Percentiles rank a stretch among this genome's conserved stretches.
Evolutionary conservation across 1,140 invertebrate genomes (phyloP).

Genomic region (Papilio polytes): DNA sequence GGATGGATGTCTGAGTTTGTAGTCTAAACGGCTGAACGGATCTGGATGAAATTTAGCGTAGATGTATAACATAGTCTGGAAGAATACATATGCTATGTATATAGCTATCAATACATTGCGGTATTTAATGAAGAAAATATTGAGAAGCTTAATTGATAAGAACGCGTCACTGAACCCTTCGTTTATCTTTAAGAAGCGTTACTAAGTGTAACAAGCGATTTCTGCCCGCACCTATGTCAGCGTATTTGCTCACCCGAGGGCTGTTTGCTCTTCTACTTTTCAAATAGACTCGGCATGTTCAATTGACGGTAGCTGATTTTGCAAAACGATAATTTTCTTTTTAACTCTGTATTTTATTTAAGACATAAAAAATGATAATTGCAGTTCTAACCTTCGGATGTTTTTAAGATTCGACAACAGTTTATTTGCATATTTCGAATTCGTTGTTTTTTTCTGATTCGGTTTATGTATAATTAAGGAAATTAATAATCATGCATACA

Average conservation of each 20-base stretch:
- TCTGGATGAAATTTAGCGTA: too few species aligned
- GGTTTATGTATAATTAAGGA: too few species aligned
- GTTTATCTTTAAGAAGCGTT: constrained; percentile 55
- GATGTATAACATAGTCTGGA: too few species aligned
- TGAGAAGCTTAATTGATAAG: background rate
- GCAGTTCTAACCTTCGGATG: background rate
- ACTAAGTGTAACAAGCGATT: constrained; percentile 63
- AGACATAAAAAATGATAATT: background rate
- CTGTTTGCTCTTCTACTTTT: constrained; percentile 78
- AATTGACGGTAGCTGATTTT: constrained; percentile 46
- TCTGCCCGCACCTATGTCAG: constrained; percentile 75
- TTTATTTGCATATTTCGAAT: too few species aligned
- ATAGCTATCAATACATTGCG: too few species aligned
- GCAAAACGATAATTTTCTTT: constrained; percentile 31
- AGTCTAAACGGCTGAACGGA: too few species aligned
- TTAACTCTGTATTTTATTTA: constrained; percentile 8
- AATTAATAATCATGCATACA: too few species aligned
- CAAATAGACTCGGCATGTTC: constrained; percentile 60
- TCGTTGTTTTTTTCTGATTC: too few species aligned
- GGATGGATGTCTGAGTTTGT: too few species aligned
- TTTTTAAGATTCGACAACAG: background rate
- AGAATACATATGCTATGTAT: too few species aligned
- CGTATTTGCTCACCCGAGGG: constrained; percentile 77
- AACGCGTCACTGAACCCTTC: background rate
- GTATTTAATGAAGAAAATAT: background rate